Percentiles rank a stretch among this genome's conserved stretches.
Conservation (phyloP, 2,113 vertebrate genomes). For the Thermophis baileyi region DNA sequence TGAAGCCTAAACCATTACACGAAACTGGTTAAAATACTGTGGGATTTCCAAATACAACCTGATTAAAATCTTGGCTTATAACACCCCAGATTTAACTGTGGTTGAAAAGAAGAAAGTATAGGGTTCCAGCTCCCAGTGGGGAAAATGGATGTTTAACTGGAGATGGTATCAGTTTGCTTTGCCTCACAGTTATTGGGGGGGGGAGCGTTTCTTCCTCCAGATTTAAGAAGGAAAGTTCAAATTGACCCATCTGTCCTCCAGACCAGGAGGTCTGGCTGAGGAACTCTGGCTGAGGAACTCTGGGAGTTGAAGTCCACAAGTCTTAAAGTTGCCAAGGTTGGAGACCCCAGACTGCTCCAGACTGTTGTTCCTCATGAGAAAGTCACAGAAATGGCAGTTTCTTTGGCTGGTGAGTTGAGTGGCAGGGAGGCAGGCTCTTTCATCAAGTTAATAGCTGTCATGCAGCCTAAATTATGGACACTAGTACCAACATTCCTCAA, state of each 20-base stretch:
- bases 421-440: neutral
- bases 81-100: neutral
- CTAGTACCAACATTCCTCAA: too few species aligned
- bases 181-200: neutral
- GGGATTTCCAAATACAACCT: neutral
- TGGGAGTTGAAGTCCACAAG: too few species aligned
- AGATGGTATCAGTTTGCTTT: neutral
- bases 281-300: too few species aligned
- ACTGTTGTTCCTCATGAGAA: neutral
- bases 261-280: too few species aligned
- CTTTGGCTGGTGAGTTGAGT: neutral
- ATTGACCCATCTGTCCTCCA: neutral
- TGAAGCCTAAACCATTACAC: neutral
- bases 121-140: neutral
- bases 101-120: neutral
- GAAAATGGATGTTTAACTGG: neutral
- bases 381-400: neutral
- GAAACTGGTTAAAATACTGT: neutral
- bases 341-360: too few species aligned
- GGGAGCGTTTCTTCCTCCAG: neutral
- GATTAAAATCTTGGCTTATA: neutral
- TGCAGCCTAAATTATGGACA: too few species aligned
- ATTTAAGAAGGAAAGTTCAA: neutral
- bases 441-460: neutral
- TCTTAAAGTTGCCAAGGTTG: too few species aligned